Percentiles rank a stretch among this genome's conserved stretches.
phyloP scores from a whole-genome alignment of 2,113 vertebrate genomes.

The Pagrus major region DNA sequence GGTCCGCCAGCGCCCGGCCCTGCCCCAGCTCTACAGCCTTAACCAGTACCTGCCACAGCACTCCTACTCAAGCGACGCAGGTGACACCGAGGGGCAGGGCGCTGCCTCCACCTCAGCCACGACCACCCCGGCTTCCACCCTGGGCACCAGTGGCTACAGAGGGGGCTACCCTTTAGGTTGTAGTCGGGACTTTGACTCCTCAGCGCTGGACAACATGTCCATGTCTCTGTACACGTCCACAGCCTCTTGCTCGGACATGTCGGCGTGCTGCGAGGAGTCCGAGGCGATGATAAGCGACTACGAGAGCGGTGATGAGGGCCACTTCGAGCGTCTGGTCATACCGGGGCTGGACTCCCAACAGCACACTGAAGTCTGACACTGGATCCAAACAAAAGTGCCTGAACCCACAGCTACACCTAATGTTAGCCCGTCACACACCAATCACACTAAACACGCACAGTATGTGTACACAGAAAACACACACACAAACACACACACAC shows the following conservation, averaged over 20 bases:
- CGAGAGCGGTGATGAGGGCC: constrained; percentile 94
- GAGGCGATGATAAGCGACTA: constrained; percentile 98
- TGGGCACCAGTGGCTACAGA: constrained; percentile 83
- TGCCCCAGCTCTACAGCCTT: constrained; percentile 91
- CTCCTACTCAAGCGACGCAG: constrained; percentile 88
- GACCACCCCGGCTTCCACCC: constrained; percentile 73
- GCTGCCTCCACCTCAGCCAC: constrained; percentile 61
- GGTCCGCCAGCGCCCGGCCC: constrained; percentile 86
- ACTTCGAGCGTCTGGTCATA: constrained; percentile 89
- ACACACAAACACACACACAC: constrained; percentile 16
- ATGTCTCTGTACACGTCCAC: constrained; percentile 93
- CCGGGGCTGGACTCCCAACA: constrained; percentile 93
- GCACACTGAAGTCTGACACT: constrained; percentile 97
- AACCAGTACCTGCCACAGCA: constrained; percentile 94
- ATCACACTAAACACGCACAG: constrained; percentile 41
- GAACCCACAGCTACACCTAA: constrained; percentile 81
- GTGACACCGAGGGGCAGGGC: constrained; percentile 85
- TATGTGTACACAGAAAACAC: constrained; percentile 32
- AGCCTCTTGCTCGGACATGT: constrained; percentile 98
- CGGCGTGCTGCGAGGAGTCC: constrained; percentile 95
- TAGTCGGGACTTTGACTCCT: constrained; percentile 88
- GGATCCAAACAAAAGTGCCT: constrained; percentile 96
- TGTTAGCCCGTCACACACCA: constrained; percentile 47
- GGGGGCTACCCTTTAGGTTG: constrained; percentile 88
- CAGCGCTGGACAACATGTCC: constrained; percentile 90